These are phyloP conservation scores for Petrocephalus zakoni DNA, from an alignment of 2,113 vertebrate genomes.

Conservation along the genomic window DNA sequence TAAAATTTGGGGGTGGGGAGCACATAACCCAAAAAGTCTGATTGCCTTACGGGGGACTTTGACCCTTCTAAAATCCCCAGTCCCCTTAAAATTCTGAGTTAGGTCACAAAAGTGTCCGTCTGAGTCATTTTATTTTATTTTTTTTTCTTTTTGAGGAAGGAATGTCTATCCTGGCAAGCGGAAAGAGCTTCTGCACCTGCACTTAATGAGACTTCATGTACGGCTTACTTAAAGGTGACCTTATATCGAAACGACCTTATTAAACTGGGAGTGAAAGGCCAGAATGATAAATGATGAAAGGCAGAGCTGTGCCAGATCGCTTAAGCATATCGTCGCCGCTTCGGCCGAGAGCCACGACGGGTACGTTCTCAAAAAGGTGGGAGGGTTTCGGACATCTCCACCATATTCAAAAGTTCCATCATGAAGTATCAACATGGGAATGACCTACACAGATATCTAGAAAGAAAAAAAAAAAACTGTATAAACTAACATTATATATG, in stretches of 20 bases:
- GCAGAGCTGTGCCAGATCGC: conserved; percentile 27
- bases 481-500: neutral
- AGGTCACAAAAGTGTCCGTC: neutral
- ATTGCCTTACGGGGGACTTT: neutral
- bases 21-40: neutral
- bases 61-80: neutral
- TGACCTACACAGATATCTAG: neutral
- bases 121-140: neutral
- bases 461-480: neutral
- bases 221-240: conserved; percentile 50
- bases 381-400: neutral
- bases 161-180: conserved; percentile 13
- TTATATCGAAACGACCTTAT: conserved; percentile 54
- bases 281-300: conserved; percentile 39
- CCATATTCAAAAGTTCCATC: neutral
- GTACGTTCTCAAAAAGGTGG: neutral
- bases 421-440: neutral
- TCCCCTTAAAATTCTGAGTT: neutral
- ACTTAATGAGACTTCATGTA: conserved; percentile 60
- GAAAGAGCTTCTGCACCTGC: conserved; percentile 30
- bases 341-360: conserved; percentile 28
- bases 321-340: conserved; percentile 14
- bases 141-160: neutral
- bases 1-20: neutral
- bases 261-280: conserved; percentile 45